Base-by-base conservation (phyloP, 2,888 invertebrate genomes). In the Chymomyza amoena region DNA sequence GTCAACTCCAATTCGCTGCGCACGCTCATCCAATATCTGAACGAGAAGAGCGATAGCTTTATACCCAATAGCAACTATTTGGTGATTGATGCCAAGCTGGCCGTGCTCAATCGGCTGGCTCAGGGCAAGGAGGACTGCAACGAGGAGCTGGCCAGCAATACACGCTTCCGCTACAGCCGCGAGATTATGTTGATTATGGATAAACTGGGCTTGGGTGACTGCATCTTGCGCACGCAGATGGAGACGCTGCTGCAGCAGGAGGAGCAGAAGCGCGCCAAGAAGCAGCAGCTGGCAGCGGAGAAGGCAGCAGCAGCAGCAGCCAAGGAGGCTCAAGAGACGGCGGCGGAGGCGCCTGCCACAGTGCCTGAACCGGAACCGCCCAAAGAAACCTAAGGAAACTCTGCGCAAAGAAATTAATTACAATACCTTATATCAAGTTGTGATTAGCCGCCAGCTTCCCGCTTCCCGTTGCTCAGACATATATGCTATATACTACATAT, bases 1-100 rank as follows among this genome's bases (percentile, higher is more conserved):
- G 78, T 77, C 59, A 87, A 89, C 64, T 90, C 89, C 13, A 89
- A 89, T 20, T 89, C 89, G 16, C 64, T 90, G 56, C 82, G 83
- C 45, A 89, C 89, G 0, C 72, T 90, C 64, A 86, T 91, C 5
- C 79, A 90, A 15, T 92, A 91, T 69, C 71, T 92, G 61, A 89
- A 90, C 51, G 90, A 91, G 60, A 91, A 90, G 77, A 84, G 90
- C 56, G 76, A 84, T 59, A 87, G 80, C 62, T 89, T 91, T 57
- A 89, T 91, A 76, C 92, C 92, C 52, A 82, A 73, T 59, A 86
- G 85, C 66, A 92, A 91, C 84, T 89, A 91, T 70, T 88, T 90
- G 59, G 88, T 91, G 1, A 89, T 92, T 61, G 91, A 92, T 68
- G 84, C 91, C 51, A 92, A 92, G 77, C 28, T 91, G 6, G 70